Conservation (phyloP, 2,797 vertebrate genomes). For the Sebastes elongatus region DNA sequence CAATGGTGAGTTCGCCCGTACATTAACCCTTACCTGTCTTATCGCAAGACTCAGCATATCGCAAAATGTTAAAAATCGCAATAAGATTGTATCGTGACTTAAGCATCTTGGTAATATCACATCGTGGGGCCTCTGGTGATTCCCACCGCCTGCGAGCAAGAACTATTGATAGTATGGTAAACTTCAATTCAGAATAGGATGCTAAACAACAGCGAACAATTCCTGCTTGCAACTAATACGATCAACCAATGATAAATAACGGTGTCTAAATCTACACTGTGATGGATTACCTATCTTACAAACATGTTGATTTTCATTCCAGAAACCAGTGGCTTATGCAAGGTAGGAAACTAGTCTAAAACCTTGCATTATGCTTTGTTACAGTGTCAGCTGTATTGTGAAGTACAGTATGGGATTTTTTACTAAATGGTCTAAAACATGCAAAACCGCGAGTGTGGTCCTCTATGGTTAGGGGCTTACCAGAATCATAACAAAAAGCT, state of each 20-base stretch:
- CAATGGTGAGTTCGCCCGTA: rapidly evolving
- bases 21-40: too few species aligned
- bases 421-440: slow-evolving; percentile 1
- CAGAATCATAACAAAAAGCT: slow-evolving; percentile 21
- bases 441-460: neutral
- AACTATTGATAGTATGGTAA: neutral
- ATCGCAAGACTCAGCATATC: too few species aligned
- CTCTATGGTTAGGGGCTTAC: neutral
- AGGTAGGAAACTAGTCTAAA: neutral
- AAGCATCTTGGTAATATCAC: too few species aligned
- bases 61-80: too few species aligned
- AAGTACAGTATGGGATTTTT: neutral
- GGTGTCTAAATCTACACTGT: neutral
- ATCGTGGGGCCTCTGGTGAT: too few species aligned
- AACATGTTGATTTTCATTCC: slow-evolving; percentile 7
- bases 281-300: neutral
- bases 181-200: neutral
- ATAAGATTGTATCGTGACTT: too few species aligned
- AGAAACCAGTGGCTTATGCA: neutral
- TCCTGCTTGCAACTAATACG: neutral
- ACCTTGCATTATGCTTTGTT: neutral
- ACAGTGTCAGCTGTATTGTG: neutral
- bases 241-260: neutral
- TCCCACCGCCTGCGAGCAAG: too few species aligned
- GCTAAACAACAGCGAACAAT: neutral